Conservation (phyloP, 1,140 invertebrate species). For the Polypedilum vanderplanki region DNA sequence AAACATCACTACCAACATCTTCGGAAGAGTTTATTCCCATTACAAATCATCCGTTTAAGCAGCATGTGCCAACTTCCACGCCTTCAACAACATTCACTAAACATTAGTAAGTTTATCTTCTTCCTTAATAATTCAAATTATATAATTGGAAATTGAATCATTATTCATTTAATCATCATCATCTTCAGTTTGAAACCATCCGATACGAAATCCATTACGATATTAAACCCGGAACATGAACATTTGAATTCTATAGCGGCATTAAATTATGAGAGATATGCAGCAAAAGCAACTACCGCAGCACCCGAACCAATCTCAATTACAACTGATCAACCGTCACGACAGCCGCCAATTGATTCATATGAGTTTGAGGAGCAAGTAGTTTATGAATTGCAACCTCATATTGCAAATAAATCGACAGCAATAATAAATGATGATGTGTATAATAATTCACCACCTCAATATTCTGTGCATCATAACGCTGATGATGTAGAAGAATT, state of each 20-base stretch:
- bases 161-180: not conserved
- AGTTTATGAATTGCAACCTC: not conserved
- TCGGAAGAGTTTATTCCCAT: not conserved
- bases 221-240: not conserved
- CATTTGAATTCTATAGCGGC: too few species aligned
- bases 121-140: too few species aligned
- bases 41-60: not conserved
- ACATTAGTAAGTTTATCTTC: not conserved
- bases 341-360: not conserved
- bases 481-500: conserved; percentile 1
- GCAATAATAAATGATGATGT: not conserved
- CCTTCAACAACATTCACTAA: not conserved
- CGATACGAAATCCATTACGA: not conserved
- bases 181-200: not conserved
- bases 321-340: not conserved
- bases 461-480: not conserved
- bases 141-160: not conserved
- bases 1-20: not conserved
- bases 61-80: not conserved
- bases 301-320: not conserved
- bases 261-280: not conserved
- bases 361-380: not conserved
- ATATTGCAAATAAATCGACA: not conserved
- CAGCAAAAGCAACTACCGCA: not conserved
- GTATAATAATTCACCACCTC: not conserved